Base-by-base conservation (phyloP, 2,888 invertebrate species). In the Ichneumon xanthorius region DNA sequence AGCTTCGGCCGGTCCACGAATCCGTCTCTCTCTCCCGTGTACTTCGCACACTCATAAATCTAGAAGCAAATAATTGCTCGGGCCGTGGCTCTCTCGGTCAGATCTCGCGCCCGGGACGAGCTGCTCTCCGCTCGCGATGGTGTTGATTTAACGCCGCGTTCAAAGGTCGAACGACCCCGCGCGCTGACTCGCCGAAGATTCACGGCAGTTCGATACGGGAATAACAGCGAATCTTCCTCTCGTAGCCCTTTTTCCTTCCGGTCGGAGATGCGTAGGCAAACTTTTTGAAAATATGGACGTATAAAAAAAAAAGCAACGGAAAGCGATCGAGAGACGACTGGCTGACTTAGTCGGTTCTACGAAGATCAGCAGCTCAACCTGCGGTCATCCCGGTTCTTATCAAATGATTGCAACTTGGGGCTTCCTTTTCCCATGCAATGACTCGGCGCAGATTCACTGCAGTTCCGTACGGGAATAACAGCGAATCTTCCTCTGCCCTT, bases 41-140 rank as follows among this genome's bases (percentile, higher is more conserved):
- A 88, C 87, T 89, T 89, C 86, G 89, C 90, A 93, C 92, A 92
- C 93, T 92, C 93, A 92, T 93, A 93, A 93, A 93, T 93, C 93
- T 92, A 90, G 91, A 90, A 89, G 93, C 92, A 93, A 93, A 93
- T 93, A 93, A 93, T 93, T 93, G 92, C 93, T 91, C 89, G 90
- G 89, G 89, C 90, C 88, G 86, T 82, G 86, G 89, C 87, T 86
- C 89, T 85, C 86, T 85, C 86, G 87, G 89, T 89, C 91, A 90
- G 91, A 91, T 92, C 90, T 87, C 63, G 88, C 85, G 89, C 89
- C 63, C 76, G 22, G 22, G 4, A 58, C 78, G 73, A 82, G 77
- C 16, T 9, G 40, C 37, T 63, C 71, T 71, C 48, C 19, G 40
- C 48, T 22, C 7, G 55, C 48, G 50, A 67, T 63, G 63, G 61